Conservation (phyloP, 2,113 vertebrate species). For the Myotis brandtii region DNA sequence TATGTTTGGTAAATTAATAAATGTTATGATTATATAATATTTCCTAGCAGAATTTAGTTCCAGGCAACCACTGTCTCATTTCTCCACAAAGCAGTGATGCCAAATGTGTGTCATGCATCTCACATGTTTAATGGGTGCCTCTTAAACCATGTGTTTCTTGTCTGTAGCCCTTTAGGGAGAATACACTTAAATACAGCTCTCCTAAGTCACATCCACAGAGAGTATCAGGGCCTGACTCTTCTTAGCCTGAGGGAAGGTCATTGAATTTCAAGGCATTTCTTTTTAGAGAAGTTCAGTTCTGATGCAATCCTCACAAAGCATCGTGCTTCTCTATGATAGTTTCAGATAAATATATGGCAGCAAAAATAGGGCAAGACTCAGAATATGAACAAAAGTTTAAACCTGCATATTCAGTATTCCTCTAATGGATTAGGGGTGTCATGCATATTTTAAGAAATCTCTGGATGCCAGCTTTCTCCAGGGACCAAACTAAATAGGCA, state of each 20-base stretch:
- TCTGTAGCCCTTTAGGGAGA: constrained; percentile 54
- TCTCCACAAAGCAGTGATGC: background rate
- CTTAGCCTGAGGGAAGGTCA: constrained; percentile 48
- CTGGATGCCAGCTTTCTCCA: constrained; percentile 22
- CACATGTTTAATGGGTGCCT: constrained; percentile 37
- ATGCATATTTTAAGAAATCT: constrained; percentile 62
- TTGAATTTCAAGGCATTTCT: constrained; percentile 50
- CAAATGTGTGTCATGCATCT: constrained; percentile 32
- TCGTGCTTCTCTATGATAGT: background rate
- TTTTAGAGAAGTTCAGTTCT: constrained; percentile 30
- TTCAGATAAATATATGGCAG: constrained; percentile 57
- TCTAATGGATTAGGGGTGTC: background rate
- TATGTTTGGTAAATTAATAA: constrained; percentile 35
- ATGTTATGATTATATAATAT: background rate
- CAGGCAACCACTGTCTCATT: constrained; percentile 20
- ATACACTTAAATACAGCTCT: constrained; percentile 32
- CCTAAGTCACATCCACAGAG: constrained; percentile 32
- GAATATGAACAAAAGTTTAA: constrained; percentile 48
- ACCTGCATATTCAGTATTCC: constrained; percentile 47
- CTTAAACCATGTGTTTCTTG: constrained; percentile 60
- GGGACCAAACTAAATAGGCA: constrained; percentile 48
- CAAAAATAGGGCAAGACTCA: constrained; percentile 53
- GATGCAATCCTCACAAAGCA: constrained; percentile 19
- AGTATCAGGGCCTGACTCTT: constrained; percentile 36
- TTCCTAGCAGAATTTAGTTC: constrained; percentile 53